phyloP scores from a whole-genome alignment of 2,797 vertebrate species.

The Atherinosoma microstoma region DNA sequence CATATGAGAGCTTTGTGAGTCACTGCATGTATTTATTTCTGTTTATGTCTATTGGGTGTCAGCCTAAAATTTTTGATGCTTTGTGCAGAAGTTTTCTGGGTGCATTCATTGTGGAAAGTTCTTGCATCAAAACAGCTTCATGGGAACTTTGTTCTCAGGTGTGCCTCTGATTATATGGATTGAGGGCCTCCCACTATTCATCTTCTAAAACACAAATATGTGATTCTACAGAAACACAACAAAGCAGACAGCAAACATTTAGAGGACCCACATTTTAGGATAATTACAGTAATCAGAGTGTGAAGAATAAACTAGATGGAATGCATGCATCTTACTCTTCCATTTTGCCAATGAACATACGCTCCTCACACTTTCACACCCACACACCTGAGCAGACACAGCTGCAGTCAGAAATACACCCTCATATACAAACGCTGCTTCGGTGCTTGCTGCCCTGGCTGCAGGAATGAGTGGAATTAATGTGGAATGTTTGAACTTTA shows the following conservation, averaged over 20 bases:
- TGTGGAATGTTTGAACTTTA: conserved; percentile 56
- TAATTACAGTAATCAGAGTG: conserved; percentile 77
- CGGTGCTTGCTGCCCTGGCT: conserved; percentile 16
- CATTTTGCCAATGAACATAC: conserved; percentile 27
- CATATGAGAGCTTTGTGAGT: conserved; percentile 36
- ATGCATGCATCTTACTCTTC: conserved; percentile 60
- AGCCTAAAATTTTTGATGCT: background rate
- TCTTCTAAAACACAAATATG: conserved; percentile 69
- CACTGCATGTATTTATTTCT: conserved; percentile 17
- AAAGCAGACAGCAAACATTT: conserved; percentile 60
- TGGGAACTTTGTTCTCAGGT: conserved; percentile 71
- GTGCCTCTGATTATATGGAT: conserved; percentile 67
- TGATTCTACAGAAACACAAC: conserved; percentile 56
- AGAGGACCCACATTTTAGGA: conserved; percentile 62
- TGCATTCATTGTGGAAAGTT: conserved; percentile 26
- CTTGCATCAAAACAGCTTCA: conserved; percentile 32
- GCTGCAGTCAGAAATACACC: conserved; percentile 47
- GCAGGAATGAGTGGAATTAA: conserved; percentile 59
- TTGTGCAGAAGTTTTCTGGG: background rate
- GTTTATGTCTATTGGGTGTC: conserved; percentile 16
- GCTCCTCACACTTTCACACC: conserved; percentile 38
- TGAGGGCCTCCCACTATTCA: conserved; percentile 38
- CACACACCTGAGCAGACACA: conserved; percentile 51
- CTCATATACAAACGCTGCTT: conserved; percentile 25
- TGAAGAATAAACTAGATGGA: conserved; percentile 72